Percentiles rank a stretch among this genome's conserved stretches.
These are phyloP conservation scores for Ecdyonurus torrentis DNA, from an alignment of 2,888 invertebrate species.

Conservation along the genomic window DNA sequence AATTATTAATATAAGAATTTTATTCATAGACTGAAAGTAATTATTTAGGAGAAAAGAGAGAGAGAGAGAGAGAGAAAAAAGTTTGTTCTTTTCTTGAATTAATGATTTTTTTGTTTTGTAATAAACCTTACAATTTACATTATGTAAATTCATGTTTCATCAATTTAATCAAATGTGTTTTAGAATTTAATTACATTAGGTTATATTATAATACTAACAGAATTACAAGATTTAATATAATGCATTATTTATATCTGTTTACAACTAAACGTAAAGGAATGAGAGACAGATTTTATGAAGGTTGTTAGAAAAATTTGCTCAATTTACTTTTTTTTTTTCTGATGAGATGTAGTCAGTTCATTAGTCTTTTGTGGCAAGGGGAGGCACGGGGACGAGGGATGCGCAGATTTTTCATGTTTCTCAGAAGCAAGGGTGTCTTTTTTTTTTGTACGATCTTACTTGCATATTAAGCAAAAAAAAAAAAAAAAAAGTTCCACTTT, in stretches of 20 bases:
- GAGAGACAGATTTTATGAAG: background rate
- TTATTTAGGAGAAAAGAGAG: too few relatives aligned
- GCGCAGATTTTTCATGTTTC: background rate
- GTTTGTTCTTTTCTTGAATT: too few relatives aligned
- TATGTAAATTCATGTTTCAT: constrained; percentile 1
- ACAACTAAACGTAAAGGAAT: background rate
- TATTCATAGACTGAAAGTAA: too few relatives aligned
- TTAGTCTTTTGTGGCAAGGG: background rate
- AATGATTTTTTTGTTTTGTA: too few relatives aligned
- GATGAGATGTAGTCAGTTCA: background rate
- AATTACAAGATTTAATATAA: background rate
- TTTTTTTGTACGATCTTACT: background rate
- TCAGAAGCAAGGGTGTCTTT: background rate
- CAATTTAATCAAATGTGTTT: background rate
- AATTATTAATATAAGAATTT: too few relatives aligned
- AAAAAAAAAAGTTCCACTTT: too few relatives aligned
- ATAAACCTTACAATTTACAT: too few relatives aligned
- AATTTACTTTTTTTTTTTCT: background rate
- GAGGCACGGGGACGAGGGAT: too few relatives aligned
- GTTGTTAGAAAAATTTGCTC: background rate
- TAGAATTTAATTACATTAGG: constrained; percentile 1
- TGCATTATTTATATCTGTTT: constrained; percentile 4
- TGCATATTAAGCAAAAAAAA: background rate
- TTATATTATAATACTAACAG: background rate
- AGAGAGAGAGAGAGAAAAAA: too few relatives aligned